Percentiles rank a stretch among this genome's conserved stretches.
Conservation (phyloP, 2,797 vertebrate genomes). For the Halcyon leucocephala region DNA sequence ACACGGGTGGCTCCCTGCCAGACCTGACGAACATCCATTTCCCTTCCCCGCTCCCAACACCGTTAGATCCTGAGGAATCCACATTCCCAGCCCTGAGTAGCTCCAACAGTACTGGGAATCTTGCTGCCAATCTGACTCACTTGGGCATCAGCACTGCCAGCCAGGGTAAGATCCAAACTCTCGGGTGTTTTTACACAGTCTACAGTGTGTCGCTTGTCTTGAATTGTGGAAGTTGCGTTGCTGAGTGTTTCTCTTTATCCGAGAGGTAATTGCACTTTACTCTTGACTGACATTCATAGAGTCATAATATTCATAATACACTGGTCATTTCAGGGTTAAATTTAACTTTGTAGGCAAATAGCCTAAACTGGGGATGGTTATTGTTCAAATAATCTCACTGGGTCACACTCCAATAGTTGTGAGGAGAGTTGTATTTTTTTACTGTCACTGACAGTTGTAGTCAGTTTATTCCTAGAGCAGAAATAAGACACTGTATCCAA, state of each 20-base stretch:
- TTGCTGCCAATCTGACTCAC: constrained; percentile 94
- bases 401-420: background rate
- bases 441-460: background rate
- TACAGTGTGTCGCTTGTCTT: background rate
- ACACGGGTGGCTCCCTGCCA: constrained; percentile 95
- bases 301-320: background rate
- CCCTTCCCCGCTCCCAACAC: constrained; percentile 96
- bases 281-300: background rate
- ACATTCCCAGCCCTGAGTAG: constrained; percentile 89
- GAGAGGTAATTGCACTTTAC: background rate
- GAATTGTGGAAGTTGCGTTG: accelerated
- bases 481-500: background rate
- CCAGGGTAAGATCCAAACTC: constrained; percentile 80
- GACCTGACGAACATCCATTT: constrained; percentile 99
- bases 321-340: background rate
- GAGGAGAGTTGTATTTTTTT: background rate
- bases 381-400: background rate
- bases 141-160: constrained; percentile 89
- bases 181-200: accelerated
- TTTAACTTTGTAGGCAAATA: background rate
- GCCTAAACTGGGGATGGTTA: background rate
- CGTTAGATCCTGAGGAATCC: constrained; percentile 94
- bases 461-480: background rate
- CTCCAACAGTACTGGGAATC: constrained; percentile 91
- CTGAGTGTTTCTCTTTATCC: background rate